Conservation (phyloP, 37 sponge, comb jelly and placozoan genomes). For the Beroe forskalii region DNA sequence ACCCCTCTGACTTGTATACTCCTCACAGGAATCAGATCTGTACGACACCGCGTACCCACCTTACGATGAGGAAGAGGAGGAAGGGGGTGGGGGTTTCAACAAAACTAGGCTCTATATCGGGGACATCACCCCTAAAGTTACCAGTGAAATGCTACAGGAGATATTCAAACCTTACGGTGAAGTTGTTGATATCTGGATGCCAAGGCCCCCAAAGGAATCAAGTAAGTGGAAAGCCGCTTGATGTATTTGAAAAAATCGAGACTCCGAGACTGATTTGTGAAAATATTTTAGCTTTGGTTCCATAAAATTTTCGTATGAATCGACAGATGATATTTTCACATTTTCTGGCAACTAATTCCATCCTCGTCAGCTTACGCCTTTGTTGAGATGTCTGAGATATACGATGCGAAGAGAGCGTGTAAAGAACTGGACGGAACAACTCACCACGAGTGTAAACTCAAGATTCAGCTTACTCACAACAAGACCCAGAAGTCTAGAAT, state of each 20-base stretch:
- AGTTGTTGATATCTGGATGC: slow-evolving; percentile 27
- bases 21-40: slow-evolving; percentile 17
- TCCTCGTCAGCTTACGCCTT: slow-evolving; percentile 48
- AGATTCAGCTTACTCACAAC: slow-evolving; percentile 45
- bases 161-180: slow-evolving; percentile 30
- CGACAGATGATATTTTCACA: too few relatives aligned
- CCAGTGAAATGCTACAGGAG: slow-evolving; percentile 15
- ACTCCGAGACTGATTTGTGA: too few relatives aligned
- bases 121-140: not conserved
- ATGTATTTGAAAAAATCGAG: too few relatives aligned
- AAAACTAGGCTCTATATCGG: slow-evolving; percentile 20
- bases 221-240: too few relatives aligned
- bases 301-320: too few relatives aligned
- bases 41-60: not conserved
- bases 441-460: slow-evolving; percentile 1
- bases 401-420: slow-evolving; percentile 28
- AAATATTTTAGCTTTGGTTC: too few relatives aligned
- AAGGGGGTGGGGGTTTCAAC: not conserved
- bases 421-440: slow-evolving; percentile 18
- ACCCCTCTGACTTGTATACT: too few relatives aligned
- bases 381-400: slow-evolving; percentile 55
- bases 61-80: slow-evolving; percentile 20
- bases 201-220: not conserved
- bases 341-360: too few relatives aligned
- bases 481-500: not conserved